Evolutionary conservation across 2,888 invertebrate genomes (phyloP), one percentile per base, ranked within the genome.

Genomic region (Cephus rjabovi): DNA sequence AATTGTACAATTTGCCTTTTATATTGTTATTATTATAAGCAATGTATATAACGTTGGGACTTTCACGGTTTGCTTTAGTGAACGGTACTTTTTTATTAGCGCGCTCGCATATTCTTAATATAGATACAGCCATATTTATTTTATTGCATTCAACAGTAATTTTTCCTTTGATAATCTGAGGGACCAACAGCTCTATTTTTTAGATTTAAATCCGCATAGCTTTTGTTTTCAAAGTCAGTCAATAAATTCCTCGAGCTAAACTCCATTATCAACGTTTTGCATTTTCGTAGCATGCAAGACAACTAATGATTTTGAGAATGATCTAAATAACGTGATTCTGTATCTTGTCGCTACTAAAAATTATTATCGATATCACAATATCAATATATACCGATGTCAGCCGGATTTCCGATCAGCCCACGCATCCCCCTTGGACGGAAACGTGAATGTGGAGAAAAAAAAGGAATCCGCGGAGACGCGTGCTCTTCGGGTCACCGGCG

Each of bases 401-500:
- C 56, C 56, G 56, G 56, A 56, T 56, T 56, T 56, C 56, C 56
- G 56, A 56, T 56, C 56, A 9, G 23, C 23, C 56, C 56, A 56
- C 23, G 56, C 23, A 78, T 78, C 73, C 78, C 78, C 71, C 74
- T 30, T n/a, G 74, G 30, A 34, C 23, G n/a, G 69, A 75, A 30
- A 34, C 75, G 75, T 30, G 75, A 80, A 77, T 40, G 30, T 30
- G 68, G 40, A 80, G 78, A 74, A 37, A 68, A 56, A 56, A 70
- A 34, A 69, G 71, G 74, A 75, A 79, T 75, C 80, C 82, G 84
- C 82, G 80, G 81, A 79, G 80, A 83, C 79, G 80, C 31, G 69
- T 30, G 73, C 71, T 76, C 76, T 74, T n/a, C 31, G 11, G n/a
- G 35, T 31, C 73, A 31, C 83, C 83, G 83, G 86, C 91, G 91